Evolutionary conservation across 2,113 vertebrate genomes (phyloP), one percentile per base, ranked within the genome.

Genomic region (Lucifuga dentata): DNA sequence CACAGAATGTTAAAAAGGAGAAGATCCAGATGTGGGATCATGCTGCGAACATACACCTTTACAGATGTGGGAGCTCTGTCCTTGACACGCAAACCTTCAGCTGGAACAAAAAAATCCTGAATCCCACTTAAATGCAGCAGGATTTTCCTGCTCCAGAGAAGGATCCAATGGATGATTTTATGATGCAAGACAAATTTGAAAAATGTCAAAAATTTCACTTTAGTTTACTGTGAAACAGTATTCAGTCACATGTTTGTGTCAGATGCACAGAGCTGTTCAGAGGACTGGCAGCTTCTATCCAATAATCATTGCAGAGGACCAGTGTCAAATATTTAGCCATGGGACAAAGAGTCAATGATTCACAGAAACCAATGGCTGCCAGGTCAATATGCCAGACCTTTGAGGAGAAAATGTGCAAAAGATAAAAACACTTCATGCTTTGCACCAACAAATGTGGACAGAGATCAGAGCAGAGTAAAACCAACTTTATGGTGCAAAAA

Each of bases 11-110:
- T 51, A 87, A 80, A 87, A 91, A 76, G 75, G 88, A 91, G 35
- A 62, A 62, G 74, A 81, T 87, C 76, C 87, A 91, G 86, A 86
- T 86, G 79, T 45, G 62, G 64, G 48, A 53, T 72, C 70, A 59
- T 5, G 68, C 66, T 81, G 76, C 52, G 75, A 76, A 44, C 51
- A 53, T 48, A 10, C 12, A 29, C 23, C 56, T 45, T 73, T 44
- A 68, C 19, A 69, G 36, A 60, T 44, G 26, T 3, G 26, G 13
- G 49, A 66, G 52, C 58, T 44, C 35, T 49, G 49, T 20, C 16
- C 21, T 17, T 50, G 35, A 63, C 32, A 80, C 1, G 6, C 21
- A 60, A 23, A 60, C 44, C n/a, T n/a, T n/a, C n/a, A n/a, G n/a
- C n/a, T n/a, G n/a, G n/a, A n/a, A n/a, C n/a, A n/a, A n/a, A n/a